A percentile compares a stretch with the other conserved stretches of the same genome.
Evolutionary conservation across 2,113 vertebrate genomes (phyloP).

Genomic region (Spilogale gracilis): DNA sequence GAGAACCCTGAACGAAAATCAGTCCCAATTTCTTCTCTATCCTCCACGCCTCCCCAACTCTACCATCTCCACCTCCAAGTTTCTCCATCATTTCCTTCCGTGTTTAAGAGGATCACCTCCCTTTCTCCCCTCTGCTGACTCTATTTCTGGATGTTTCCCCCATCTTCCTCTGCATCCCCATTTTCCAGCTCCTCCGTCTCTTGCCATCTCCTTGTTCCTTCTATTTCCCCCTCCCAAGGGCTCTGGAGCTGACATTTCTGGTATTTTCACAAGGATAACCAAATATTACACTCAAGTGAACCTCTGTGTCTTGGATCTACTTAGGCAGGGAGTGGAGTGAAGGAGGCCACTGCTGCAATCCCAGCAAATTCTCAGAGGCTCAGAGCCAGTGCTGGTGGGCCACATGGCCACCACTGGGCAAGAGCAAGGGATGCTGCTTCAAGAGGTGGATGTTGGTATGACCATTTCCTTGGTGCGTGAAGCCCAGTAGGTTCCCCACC

Average conservation of each 20-base stretch:
- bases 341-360: neutral
- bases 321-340: neutral
- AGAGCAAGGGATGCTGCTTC: neutral
- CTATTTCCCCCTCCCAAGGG: fast-evolving
- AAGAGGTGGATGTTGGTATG: fast-evolving
- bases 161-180: fast-evolving
- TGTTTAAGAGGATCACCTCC: neutral
- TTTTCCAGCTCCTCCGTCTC: fast-evolving
- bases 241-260: neutral
- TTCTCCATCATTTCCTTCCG: neutral
- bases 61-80: neutral
- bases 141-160: no score
- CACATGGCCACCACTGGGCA: fast-evolving
- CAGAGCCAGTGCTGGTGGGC: neutral
- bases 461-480: no score
- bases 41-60: neutral
- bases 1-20: neutral
- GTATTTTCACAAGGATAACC: neutral
- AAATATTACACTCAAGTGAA: neutral
- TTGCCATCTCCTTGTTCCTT: neutral
- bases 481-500: neutral
- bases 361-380: no score
- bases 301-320: neutral
- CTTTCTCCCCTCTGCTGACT: neutral
- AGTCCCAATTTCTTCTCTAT: neutral